Evolutionary conservation across 2,888 invertebrate genomes (phyloP), one percentile per base, ranked within the genome.

Genomic region (Alloscopus bannaensis): DNA sequence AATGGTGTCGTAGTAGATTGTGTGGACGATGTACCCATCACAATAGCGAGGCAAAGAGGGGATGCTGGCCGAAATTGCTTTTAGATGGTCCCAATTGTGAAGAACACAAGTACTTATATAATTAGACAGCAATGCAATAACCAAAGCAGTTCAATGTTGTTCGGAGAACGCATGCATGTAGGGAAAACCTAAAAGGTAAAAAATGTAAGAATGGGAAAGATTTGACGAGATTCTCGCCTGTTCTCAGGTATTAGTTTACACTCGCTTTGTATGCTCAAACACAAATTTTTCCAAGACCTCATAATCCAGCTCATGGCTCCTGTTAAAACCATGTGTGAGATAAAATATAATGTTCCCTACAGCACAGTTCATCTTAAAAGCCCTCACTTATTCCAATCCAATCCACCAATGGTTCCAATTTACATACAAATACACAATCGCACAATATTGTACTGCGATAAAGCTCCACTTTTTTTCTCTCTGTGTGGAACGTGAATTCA

Each of bases 211-310:
- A 79, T 79, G 78, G 36, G 66, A 71, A 47, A 79, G 65, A 57
- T 79, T 71, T 60, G 65, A 66, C 13, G 65, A 52, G 71, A 79
- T 79, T 79, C 78, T 42, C 26, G 24, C 50, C 28, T n/a, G 72
- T 79, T 79, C 78, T 71, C 78, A 76, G 68, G 66, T 69, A 76
- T 68, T 70, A 31, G 55, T 52, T 65, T 57, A 65, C 65, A n/a
- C n/a, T 65, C 18, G n/a, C 16, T 50, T 47, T 55, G 66, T 31
- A 29, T 20, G 1, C 24, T 29, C 65, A 28, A 28, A 78, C 40
- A 47, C 42, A 62, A 36, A 59, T 71, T 66, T 57, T 69, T 79
- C 78, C 36, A 66, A n/a, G n/a, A 59, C 28, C 60, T 40, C 65
- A 59, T 42, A 59, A 71, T 79, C 77, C 40, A 55, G 6, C 29